Conservation (phyloP, 30 jellyfish, hydroid and myxozoan species). For the Nemopilema nomurai region DNA sequence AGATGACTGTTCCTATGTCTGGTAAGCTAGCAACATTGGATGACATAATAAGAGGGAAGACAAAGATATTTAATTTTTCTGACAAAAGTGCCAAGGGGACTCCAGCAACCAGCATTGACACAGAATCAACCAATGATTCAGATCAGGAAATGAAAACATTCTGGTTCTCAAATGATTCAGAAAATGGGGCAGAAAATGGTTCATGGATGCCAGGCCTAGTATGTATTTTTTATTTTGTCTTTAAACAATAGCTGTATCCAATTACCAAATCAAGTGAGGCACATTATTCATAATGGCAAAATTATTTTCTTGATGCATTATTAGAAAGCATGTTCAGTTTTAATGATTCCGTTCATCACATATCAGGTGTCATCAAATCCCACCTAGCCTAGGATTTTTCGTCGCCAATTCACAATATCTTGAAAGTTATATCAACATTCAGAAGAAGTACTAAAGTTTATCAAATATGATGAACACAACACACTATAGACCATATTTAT, state of each 20-base stretch:
- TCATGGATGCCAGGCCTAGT: slow-evolving; percentile 90
- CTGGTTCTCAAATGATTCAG: slow-evolving; percentile 63
- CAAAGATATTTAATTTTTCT: slow-evolving; percentile 1
- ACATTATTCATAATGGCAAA: no score
- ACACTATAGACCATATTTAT: no score
- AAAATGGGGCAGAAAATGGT: slow-evolving; percentile 9
- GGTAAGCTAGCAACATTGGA: slow-evolving; percentile 54
- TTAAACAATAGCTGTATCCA: not conserved
- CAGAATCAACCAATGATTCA: slow-evolving; percentile 31
- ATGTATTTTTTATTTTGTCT: slow-evolving; percentile 1
- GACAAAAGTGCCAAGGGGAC: slow-evolving; percentile 9
- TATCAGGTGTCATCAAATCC: no score
- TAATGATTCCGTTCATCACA: no score
- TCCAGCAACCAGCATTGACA: slow-evolving; percentile 8
- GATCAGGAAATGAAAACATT: slow-evolving; percentile 63
- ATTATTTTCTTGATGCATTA: no score
- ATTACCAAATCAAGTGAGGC: not conserved
- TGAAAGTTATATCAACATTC: no score
- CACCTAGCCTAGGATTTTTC: no score
- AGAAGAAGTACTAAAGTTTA: no score
- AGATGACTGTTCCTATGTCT: slow-evolving; percentile 60
- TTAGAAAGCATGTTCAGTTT: no score
- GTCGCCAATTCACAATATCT: no score
- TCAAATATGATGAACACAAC: no score
- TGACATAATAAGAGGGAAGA: slow-evolving; percentile 28